Evolutionary conservation across 2,888 invertebrate species (phyloP).

Genomic region (Stenodera caucasica): DNA sequence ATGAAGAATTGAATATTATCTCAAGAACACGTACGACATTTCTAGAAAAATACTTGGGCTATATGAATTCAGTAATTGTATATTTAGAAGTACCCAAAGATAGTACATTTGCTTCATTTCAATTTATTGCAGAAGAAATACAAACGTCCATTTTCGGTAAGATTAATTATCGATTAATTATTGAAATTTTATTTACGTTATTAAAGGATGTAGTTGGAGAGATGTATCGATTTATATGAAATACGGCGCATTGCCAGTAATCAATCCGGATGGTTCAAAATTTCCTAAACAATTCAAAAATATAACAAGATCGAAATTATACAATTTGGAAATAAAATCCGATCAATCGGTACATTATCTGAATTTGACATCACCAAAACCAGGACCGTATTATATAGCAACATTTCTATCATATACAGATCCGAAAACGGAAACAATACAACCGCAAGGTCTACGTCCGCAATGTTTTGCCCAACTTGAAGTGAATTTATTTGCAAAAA

Average conservation of each 20-base stretch:
- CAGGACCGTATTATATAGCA: constrained; percentile 80
- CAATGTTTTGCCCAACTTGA: constrained; percentile 56
- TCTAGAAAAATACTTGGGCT: constrained; percentile 47
- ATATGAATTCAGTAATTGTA: constrained; percentile 47
- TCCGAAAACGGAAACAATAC: constrained; percentile 70
- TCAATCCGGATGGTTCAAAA: constrained; percentile 77
- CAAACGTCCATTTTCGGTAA: constrained; percentile 49
- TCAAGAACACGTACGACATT: constrained; percentile 42
- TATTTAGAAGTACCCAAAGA: constrained; percentile 50
- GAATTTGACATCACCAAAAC: constrained; percentile 65
- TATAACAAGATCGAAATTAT: constrained; percentile 55
- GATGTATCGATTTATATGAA: constrained; percentile 74
- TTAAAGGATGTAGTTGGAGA: constrained; percentile 47
- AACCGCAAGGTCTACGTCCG: constrained; percentile 73
- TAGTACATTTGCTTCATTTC: constrained; percentile 48
- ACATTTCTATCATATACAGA: constrained; percentile 78
- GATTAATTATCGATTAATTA: too few species aligned
- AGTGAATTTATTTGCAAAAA: constrained; percentile 40
- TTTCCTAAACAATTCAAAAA: constrained; percentile 61
- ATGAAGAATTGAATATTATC: constrained; percentile 29
- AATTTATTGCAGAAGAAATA: constrained; percentile 49
- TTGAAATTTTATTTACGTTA: constrained; percentile 9
- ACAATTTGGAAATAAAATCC: constrained; percentile 64
- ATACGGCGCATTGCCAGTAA: constrained; percentile 79
- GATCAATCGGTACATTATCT: constrained; percentile 64